phyloP scores from a whole-genome alignment of 2,113 vertebrate species.

The Lepus timidus region DNA sequence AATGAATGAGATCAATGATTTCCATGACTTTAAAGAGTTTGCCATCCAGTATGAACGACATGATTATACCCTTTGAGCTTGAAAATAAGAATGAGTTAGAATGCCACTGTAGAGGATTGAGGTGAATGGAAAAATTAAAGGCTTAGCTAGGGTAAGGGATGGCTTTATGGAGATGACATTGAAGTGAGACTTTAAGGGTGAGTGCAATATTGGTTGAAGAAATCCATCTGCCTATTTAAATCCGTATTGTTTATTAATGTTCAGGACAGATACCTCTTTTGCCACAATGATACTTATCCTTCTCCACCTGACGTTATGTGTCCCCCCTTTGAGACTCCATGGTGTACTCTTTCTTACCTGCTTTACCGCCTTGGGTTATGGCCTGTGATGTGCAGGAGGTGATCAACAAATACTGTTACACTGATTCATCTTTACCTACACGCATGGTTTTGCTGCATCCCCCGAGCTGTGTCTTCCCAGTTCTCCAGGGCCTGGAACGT shows the following conservation, averaged over 20 bases:
- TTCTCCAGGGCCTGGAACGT: background rate
- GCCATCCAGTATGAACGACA: background rate
- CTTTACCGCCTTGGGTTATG: background rate
- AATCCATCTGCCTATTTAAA: background rate
- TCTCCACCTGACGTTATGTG: background rate
- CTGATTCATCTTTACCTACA: too few species aligned
- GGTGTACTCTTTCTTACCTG: background rate
- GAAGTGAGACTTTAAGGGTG: background rate
- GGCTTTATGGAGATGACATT: slow-evolving; percentile 6
- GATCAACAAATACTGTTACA: background rate
- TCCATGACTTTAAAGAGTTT: background rate
- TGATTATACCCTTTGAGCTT: slow-evolving; percentile 1
- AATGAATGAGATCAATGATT: background rate
- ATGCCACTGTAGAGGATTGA: background rate
- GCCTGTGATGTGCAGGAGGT: background rate
- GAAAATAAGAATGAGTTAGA: slow-evolving; percentile 41
- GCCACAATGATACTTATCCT: background rate
- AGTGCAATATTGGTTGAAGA: background rate
- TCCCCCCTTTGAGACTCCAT: background rate
- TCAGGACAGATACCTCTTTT: background rate
- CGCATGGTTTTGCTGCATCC: background rate
- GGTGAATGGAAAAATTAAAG: background rate
- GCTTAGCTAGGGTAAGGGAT: background rate
- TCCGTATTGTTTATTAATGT: background rate
- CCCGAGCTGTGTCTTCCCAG: background rate